These are phyloP conservation scores for Mirounga angustirostris DNA, from an alignment of 2,113 vertebrate species.

Conservation along the genomic window DNA sequence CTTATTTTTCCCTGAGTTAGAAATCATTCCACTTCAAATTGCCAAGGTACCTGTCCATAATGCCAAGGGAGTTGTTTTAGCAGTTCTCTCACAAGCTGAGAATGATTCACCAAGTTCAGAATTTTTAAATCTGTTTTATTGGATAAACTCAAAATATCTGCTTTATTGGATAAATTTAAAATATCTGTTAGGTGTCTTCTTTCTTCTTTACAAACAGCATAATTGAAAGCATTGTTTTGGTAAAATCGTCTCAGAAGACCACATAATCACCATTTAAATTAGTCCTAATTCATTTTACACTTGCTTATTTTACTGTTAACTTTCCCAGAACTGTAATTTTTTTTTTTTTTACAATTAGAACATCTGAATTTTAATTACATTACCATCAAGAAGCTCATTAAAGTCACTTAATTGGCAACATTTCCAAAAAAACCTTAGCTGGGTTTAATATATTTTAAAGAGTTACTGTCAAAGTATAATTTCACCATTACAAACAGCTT, in stretches of 20 bases:
- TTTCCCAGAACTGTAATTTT: constrained; percentile 87
- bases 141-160: constrained; percentile 66
- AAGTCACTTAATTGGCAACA: constrained; percentile 90
- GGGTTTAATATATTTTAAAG: constrained; percentile 92
- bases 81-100: constrained; percentile 57
- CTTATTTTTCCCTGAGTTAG: constrained; percentile 59
- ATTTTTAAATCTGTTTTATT: constrained; percentile 75
- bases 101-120: constrained; percentile 60
- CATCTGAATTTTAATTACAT: constrained; percentile 92
- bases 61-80: constrained; percentile 72
- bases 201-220: constrained; percentile 83
- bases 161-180: constrained; percentile 70
- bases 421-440: constrained; percentile 91
- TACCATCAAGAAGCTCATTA: constrained; percentile 92
- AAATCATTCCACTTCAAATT: constrained; percentile 61
- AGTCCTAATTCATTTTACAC: constrained; percentile 88
- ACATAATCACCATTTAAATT: constrained; percentile 88
- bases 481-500: constrained; percentile 93
- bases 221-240: constrained; percentile 84
- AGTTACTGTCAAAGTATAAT: constrained; percentile 92
- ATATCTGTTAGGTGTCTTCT: constrained; percentile 70
- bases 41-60: constrained; percentile 54
- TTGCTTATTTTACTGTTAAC: constrained; percentile 88
- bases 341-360: constrained; percentile 89
- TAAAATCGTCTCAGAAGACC: constrained; percentile 84